Conservation (phyloP, 2,888 invertebrate species). For the Sminthurinus aureus region DNA sequence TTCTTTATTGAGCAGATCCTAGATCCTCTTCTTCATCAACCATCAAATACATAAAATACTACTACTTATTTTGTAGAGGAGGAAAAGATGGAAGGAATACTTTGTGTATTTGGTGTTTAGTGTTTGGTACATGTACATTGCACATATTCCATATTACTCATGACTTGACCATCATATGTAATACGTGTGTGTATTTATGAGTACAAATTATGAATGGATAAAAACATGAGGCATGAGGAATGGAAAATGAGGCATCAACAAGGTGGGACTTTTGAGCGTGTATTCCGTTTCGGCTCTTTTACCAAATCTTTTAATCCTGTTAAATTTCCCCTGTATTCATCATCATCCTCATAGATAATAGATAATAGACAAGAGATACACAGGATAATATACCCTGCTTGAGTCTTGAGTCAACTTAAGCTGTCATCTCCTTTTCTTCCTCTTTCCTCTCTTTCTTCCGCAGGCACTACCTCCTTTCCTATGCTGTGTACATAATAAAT, state of each 20-base stretch:
- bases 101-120: neutral
- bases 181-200: too few species aligned
- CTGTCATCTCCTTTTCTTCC: slow-evolving; percentile 27
- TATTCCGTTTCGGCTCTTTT: slow-evolving; percentile 39
- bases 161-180: neutral
- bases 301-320: slow-evolving; percentile 55
- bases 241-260: too few species aligned
- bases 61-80: too few species aligned
- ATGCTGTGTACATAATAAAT: too few species aligned
- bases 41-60: too few species aligned
- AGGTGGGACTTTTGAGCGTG: neutral
- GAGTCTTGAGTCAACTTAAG: slow-evolving; percentile 38
- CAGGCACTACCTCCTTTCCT: too few species aligned
- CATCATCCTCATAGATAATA: too few species aligned
- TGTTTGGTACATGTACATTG: neutral
- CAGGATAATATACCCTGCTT: slow-evolving; percentile 16
- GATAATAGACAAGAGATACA: too few species aligned
- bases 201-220: neutral
- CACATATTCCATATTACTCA: neutral
- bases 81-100: neutral
- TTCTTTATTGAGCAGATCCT: too few species aligned
- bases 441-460: neutral
- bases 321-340: slow-evolving; percentile 41
- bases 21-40: too few species aligned
- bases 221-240: too few species aligned